A percentile compares a stretch with the other conserved stretches of the same genome.
Evolutionary conservation across 1,140 invertebrate species (phyloP).

Genomic region (Chrysopa pallens): DNA sequence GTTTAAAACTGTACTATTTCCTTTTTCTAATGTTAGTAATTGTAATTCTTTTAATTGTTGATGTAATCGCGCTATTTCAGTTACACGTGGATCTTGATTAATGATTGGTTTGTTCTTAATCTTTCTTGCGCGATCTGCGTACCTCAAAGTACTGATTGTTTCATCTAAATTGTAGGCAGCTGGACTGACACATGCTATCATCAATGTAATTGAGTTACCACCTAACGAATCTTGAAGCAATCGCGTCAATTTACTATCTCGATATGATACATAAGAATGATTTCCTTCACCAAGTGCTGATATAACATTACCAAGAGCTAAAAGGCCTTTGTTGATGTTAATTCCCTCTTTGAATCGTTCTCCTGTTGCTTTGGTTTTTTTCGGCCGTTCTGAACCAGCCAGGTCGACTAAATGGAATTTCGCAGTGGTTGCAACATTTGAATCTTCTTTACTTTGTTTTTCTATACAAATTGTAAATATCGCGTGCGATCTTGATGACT

Average conservation of each 20-base stretch:
- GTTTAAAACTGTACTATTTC: slow-evolving; percentile 7
- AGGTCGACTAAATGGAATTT: slow-evolving; percentile 82
- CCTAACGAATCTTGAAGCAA: slow-evolving; percentile 83
- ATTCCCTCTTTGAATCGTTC: slow-evolving; percentile 88
- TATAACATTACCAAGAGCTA: slow-evolving; percentile 87
- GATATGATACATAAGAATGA: slow-evolving; percentile 59
- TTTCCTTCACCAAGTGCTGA: slow-evolving; percentile 55
- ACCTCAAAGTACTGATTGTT: slow-evolving; percentile 73
- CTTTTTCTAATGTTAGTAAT: slow-evolving; percentile 33
- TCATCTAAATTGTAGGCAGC: slow-evolving; percentile 80
- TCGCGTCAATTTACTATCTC: slow-evolving; percentile 82
- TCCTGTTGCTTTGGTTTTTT: slow-evolving; percentile 81
- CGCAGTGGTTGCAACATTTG: slow-evolving; percentile 47
- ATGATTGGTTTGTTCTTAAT: slow-evolving; percentile 89
- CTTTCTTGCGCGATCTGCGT: slow-evolving; percentile 74
- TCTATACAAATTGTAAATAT: slow-evolving; percentile 75
- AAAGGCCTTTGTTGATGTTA: slow-evolving; percentile 81
- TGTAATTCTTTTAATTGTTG: slow-evolving; percentile 44
- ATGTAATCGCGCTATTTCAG: slow-evolving; percentile 45
- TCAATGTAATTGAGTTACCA: slow-evolving; percentile 81
- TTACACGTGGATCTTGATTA: slow-evolving; percentile 64
- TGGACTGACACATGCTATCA: slow-evolving; percentile 88
- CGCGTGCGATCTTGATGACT: slow-evolving; percentile 79
- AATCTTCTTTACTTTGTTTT: slow-evolving; percentile 38
- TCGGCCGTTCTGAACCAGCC: slow-evolving; percentile 82